Percentiles rank a stretch among this genome's conserved stretches.
Conservation (phyloP, 2,888 invertebrate species). For the Thecocarcelia acutangulata region DNA sequence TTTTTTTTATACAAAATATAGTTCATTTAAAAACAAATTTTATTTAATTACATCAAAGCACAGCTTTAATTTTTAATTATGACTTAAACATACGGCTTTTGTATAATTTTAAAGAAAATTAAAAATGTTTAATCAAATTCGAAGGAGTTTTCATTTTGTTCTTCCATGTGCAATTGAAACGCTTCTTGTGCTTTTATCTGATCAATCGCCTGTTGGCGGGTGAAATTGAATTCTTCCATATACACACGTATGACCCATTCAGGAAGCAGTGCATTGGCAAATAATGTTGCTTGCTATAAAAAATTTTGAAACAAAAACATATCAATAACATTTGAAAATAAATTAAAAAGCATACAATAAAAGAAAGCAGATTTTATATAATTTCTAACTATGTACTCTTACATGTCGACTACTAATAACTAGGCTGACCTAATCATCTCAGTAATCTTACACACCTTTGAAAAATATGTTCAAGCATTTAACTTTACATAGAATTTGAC, state of each 20-base stretch:
- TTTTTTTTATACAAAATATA: slow-evolving; percentile 22
- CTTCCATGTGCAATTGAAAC: slow-evolving; percentile 72
- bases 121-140: slow-evolving; percentile 25
- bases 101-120: neutral
- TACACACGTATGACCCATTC: slow-evolving; percentile 77
- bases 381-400: too few species aligned
- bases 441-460: too few species aligned
- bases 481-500: too few species aligned
- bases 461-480: too few species aligned
- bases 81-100: neutral
- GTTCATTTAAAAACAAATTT: slow-evolving; percentile 24
- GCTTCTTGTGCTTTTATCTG: slow-evolving; percentile 75
- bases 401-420: too few species aligned
- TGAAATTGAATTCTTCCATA: slow-evolving; percentile 75
- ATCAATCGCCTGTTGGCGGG: slow-evolving; percentile 72
- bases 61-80: slow-evolving; percentile 16
- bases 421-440: too few species aligned
- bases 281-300: slow-evolving; percentile 73
- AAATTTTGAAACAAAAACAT: slow-evolving; percentile 30
- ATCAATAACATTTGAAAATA: too few species aligned
- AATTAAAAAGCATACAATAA: too few species aligned
- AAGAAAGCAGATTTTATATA: too few species aligned
- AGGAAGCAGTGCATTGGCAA: slow-evolving; percentile 77
- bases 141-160: slow-evolving; percentile 71
- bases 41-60: slow-evolving; percentile 15